Evolutionary conservation across 2,797 vertebrate species (phyloP), one percentile per base, ranked within the genome.

Genomic region (Tinamus major): DNA sequence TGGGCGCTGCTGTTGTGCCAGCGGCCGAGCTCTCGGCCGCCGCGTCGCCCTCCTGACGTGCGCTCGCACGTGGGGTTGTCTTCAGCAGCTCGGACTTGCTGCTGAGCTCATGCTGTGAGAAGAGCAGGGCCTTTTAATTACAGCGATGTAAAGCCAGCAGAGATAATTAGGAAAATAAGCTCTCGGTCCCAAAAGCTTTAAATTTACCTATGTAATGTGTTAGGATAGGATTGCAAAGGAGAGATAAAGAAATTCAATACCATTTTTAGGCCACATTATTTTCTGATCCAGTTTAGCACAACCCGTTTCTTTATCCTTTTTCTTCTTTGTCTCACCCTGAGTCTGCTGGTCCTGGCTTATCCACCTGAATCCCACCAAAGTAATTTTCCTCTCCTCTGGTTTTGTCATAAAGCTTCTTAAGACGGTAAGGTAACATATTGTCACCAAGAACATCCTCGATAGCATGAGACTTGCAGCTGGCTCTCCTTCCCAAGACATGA

Each of bases 101-200:
- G 63, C 46, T 76, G 59, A 92, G 81, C 58, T 95, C 89, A 71
- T 69, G 63, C 92, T 95, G 94, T 91, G 94, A 71, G 59, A 88
- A 56, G 91, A 92, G 77, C 61, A 92, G 70, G 93, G 72, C 44
- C 29, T 55, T 94, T 96, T 86, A 74, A 77, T 92, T 93, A 92
- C 0, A 82, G n/a, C 33, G 48, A 79, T 82, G 56, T 59, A 69
- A 55, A 91, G 56, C 67, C 87, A 92, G 67, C 31, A 86, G 77
- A 70, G n/a, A 33, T 89, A 84, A 92, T 86, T 68, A 82, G 61
- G 44, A 71, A 93, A 88, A 87, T 77, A 74, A 80, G 65, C 55
- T 83, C 39, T 63, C 68, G 53, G 74, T 39, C 53, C 78, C 76
- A 1, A 1, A 1, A 88, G 42, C 42, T 79, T 67, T 71, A 87